A percentile compares a stretch with the other conserved stretches of the same genome.
These are phyloP conservation scores for Oreohelix idahoensis DNA, from an alignment of 1,140 invertebrate genomes.

Conservation along the genomic window DNA sequence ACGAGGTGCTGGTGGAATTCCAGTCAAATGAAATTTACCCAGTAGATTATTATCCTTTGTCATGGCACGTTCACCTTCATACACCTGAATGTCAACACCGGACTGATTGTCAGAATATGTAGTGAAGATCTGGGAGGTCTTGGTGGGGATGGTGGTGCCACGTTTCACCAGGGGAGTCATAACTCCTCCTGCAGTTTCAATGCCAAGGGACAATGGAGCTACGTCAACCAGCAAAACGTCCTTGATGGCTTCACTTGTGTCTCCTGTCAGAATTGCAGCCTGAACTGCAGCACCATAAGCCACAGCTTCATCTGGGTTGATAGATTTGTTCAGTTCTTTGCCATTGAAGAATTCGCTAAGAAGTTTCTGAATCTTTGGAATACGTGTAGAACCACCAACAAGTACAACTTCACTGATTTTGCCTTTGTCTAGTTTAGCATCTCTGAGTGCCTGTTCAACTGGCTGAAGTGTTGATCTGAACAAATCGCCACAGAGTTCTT, in stretches of 20 bases:
- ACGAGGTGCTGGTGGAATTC: conserved; percentile 73
- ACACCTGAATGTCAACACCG: conserved; percentile 81
- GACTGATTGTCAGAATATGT: conserved; percentile 79
- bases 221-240: conserved; percentile 72
- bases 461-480: conserved; percentile 90
- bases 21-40: conserved; percentile 84
- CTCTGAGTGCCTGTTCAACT: conserved; percentile 82
- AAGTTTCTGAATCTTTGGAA: conserved; percentile 76
- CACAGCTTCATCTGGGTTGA: conserved; percentile 72
- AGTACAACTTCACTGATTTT: conserved; percentile 78
- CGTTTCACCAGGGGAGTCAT: conserved; percentile 74
- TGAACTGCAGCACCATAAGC: conserved; percentile 77
- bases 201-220: conserved; percentile 69
- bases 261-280: conserved; percentile 72
- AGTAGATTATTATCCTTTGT: conserved; percentile 75
- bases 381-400: conserved; percentile 74
- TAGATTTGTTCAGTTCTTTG: conserved; percentile 49
- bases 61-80: conserved; percentile 90
- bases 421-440: conserved; percentile 69
- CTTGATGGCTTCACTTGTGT: conserved; percentile 55
- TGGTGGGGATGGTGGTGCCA: conserved; percentile 70
- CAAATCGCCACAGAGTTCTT: conserved; percentile 87
- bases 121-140: conserved; percentile 66
- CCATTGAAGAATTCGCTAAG: conserved; percentile 59
- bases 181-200: conserved; percentile 80